Base-by-base conservation (phyloP, 2,797 vertebrate genomes). In the Sebastes reedi region DNA sequence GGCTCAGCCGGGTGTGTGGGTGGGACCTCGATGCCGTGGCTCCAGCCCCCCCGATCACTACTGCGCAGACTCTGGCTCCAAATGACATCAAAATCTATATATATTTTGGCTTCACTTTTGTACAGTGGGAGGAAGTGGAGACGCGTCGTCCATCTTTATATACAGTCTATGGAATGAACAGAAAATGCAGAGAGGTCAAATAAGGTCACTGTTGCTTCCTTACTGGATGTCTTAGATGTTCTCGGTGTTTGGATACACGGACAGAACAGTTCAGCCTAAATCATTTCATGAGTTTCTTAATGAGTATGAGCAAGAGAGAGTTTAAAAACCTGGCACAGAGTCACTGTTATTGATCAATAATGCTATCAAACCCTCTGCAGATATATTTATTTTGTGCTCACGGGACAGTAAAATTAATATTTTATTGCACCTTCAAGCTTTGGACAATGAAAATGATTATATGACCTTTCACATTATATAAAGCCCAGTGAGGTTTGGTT, bases 291-390 rank as follows among this genome's bases (percentile, higher is more conserved):
- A 71, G 70, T 2, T 4, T 74, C 60, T 82, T 86, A 82, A 84
- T 70, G 83, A 77, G 59, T 52, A 2, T 34, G 65, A 61, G 42
- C 10, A 58, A 27, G n/a, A 54, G 60, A 81, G 50, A 71, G 64
- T 72, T 75, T 67, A 78, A 67, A 80, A 84, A 83, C 62, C 67
- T 69, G 81, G 68, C 74, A 61, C 32, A 1, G 4, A 1, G 4
- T 83, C 78, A 24, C 83, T 70, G 70, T 78, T 91, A 88, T 89
- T 52, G 87, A 94, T 91, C 85, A 82, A 12, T 61, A n/a, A 54
- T 6, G 70, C 84, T 76, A 86, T 91, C 85, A 74, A 24, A 52
- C 68, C 64, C 64, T 67, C 69, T 79, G 84, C 87, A 89, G 88
- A 89, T 86, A 78, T 81, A 84, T 88, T 83, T 30, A 82, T 79